Evolutionary conservation across 2,113 vertebrate species (phyloP).

Genomic region (Hucho hucho): DNA sequence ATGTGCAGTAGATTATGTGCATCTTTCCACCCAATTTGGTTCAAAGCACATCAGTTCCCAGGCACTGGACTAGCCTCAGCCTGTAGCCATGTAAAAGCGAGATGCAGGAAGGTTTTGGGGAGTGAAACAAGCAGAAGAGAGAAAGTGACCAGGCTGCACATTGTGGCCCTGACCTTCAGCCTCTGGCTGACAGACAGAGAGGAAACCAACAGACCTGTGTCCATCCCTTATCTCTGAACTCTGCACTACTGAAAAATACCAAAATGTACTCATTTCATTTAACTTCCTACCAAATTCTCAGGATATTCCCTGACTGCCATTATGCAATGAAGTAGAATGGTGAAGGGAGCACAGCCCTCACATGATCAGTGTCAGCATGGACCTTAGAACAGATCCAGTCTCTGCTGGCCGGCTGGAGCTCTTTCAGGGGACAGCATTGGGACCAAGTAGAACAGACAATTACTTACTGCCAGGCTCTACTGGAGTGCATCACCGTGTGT

Average conservation of each 20-base stretch:
- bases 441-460: too few relatives aligned
- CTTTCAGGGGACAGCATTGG: too few relatives aligned
- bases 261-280: background rate
- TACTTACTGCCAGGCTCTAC: too few relatives aligned
- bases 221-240: constrained; percentile 18
- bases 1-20: constrained; percentile 9
- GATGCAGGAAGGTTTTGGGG: background rate
- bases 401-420: too few relatives aligned
- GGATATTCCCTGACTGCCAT: too few relatives aligned
- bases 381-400: too few relatives aligned
- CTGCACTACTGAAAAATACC: background rate
- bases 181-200: background rate
- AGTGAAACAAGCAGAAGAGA: background rate
- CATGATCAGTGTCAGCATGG: too few relatives aligned
- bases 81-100: background rate
- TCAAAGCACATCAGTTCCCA: constrained; percentile 12
- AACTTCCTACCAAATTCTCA: background rate
- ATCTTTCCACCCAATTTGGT: background rate
- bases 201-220: background rate
- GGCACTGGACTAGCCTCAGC: background rate
- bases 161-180: constrained; percentile 17
- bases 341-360: too few relatives aligned
- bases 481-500: too few relatives aligned
- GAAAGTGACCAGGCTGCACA: background rate
- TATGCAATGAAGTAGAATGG: too few relatives aligned